Evolutionary conservation across 2,797 vertebrate genomes (phyloP), one percentile per base, ranked within the genome.

Genomic region (Iguana delicatissima): DNA sequence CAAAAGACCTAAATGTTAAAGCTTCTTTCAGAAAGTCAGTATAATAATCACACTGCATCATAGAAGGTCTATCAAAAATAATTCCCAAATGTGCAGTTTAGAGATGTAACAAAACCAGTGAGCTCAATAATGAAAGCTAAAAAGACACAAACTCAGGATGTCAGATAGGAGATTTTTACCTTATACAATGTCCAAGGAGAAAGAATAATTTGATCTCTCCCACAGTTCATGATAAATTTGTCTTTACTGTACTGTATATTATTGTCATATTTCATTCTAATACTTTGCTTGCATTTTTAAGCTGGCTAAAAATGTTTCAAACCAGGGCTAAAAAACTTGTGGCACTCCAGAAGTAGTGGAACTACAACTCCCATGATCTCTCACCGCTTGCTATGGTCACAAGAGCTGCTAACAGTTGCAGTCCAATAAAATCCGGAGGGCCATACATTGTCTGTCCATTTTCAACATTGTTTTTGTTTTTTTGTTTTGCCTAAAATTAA

Each of bases 71-170:
- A 32, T 32, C 46, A 81, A 26, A 80, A 52, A 57, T 42, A 2
- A 32, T 35, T 12, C 67, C 67, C 46, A 55, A 18, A 38, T 22
- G 32, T 52, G n/a, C 7, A 67, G 32, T 13, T 24, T 46, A 76
- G 38, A 72, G 16, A 88, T 32, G 16, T 80, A 9, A 8, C n/a
- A 16, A 90, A 76, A 74, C 76, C 64, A 86, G 55, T n/a, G 77
- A 77, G 80, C 32, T 6, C 32, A 67, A 16, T 67, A 89, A 92
- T 20, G 35, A 73, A 92, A 80, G 1, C n/a, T 89, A 62, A 81
- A 55, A 74, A n/a, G n/a, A 32, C 13, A 1, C 73, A 57, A 29
- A 38, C 29, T 42, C 26, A 80, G 29, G 22, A 62, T 76, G 42
- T 4, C 3, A 76, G 29, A 12, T 26, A 7, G 13, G 35, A 22